These are phyloP conservation scores for Castor canadensis DNA, from an alignment of 2,113 vertebrate genomes.

Conservation along the genomic window DNA sequence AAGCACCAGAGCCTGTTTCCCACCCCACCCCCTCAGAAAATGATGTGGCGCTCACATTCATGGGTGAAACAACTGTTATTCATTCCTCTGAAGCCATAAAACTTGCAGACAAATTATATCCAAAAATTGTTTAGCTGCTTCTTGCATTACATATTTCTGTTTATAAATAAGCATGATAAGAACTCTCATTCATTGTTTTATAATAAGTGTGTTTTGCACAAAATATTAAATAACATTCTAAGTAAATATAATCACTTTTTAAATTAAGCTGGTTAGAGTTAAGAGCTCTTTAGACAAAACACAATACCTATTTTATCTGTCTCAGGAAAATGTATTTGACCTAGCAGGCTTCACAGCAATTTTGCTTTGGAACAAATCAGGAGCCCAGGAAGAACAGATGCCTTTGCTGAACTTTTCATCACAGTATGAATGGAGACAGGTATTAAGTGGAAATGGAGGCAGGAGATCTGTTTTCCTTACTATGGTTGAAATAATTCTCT, in stretches of 20 bases:
- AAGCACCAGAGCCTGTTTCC: not conserved
- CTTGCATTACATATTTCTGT: not conserved
- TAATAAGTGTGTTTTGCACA: not conserved
- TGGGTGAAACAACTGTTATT: not conserved
- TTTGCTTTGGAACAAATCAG: constrained; percentile 12
- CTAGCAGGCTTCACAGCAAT: not conserved
- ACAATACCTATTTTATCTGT: constrained; percentile 15
- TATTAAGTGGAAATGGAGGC: not conserved
- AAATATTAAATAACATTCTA: constrained; percentile 36
- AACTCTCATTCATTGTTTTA: constrained; percentile 29
- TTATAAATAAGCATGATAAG: constrained; percentile 5
- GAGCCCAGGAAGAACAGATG: not conserved
- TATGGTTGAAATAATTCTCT: not conserved
- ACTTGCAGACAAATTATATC: not conserved
- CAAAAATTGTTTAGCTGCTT: constrained; percentile 6
- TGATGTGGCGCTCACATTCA: not conserved
- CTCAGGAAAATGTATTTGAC: constrained; percentile 22
- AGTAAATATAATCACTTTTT: constrained; percentile 52
- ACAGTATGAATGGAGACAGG: not conserved
- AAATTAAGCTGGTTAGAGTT: constrained; percentile 40
- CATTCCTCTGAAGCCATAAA: constrained; percentile 18
- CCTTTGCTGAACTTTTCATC: constrained; percentile 9
- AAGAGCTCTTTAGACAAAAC: constrained; percentile 5
- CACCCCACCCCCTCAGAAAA: not conserved
- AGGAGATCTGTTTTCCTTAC: not conserved